Evolutionary conservation across 2,113 vertebrate genomes (phyloP), one percentile per base, ranked within the genome.

Genomic region (Eulemur macaco): DNA sequence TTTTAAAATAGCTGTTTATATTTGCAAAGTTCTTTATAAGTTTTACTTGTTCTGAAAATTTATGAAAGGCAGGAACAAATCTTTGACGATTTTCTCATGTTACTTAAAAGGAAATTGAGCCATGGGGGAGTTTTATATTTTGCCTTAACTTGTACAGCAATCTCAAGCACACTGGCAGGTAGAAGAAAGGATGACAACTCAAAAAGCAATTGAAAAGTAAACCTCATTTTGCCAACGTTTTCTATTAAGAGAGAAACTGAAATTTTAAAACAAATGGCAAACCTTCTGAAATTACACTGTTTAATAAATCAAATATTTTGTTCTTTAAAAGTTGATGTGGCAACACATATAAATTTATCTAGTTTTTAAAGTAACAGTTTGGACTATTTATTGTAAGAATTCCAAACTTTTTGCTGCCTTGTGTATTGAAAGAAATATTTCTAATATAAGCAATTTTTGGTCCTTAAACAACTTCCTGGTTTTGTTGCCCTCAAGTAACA

Each of bases 1-100:
- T 71, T 91, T 80, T 68, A 80, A 95, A 81, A 80, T 74, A 60
- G 15, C 15, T 76, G 73, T 97, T 88, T 21, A 47, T 68, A 82
- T 91, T 97, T 96, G 20, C 73, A 94, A 89, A 94, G 9, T 90
- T 11, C 83, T 96, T 92, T 93, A 2, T 78, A 92, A 73, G 42
- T 95, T 96, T 90, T 92, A n/a, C 66, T 95, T 96, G n/a, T 42
- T 94, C 56, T 85, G 66, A 94, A 92, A 97, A 91, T 45, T 69
- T 71, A 74, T n/a, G 52, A 84, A 66, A 89, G 45, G 17, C 31
- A 83, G n/a, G 68, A 89, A 87, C 21, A 27, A 58, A 82, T 85
- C 25, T 87, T 84, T 74, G 27, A 69, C 25, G 88, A 11, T 94
- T 96, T 97, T 91, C 54, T 97, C 37, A 52, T 93, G 91, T 96